Conservation (phyloP, 2,888 invertebrate species). For the Noctuana brunneofusca region DNA sequence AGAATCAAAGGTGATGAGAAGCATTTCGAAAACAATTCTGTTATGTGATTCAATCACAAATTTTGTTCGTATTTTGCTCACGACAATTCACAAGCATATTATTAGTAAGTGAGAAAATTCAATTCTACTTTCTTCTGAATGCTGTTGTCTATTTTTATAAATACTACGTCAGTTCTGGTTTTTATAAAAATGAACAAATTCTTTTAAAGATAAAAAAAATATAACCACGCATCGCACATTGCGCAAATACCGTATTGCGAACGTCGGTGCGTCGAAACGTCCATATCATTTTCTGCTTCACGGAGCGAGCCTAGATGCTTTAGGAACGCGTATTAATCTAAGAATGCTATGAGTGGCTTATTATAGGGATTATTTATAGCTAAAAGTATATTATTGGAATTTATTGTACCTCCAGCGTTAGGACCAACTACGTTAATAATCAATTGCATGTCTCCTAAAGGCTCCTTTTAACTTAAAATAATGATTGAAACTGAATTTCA, state of each 20-base stretch:
- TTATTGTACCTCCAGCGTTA: constrained; percentile 7
- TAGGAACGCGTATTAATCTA: constrained; percentile 21
- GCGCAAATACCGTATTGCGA: constrained; percentile 10
- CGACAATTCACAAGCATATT: no score
- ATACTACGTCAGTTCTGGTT: background rate
- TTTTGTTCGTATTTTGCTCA: no score
- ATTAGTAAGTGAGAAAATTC: no score
- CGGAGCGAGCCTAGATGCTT: constrained; percentile 40
- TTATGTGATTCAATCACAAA: no score
- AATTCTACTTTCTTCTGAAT: no score
- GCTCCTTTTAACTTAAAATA: no score
- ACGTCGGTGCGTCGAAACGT: constrained; percentile 43
- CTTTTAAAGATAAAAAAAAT: background rate
- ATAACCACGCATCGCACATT: constrained; percentile 2
- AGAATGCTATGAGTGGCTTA: constrained; percentile 13
- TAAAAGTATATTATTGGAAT: constrained; percentile 17
- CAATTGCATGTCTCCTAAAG: background rate
- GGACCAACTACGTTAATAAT: background rate
- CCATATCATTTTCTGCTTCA: constrained; percentile 64
- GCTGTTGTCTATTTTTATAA: no score
- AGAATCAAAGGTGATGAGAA: no score
- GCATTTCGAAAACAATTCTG: no score
- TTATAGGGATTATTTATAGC: constrained; percentile 22
- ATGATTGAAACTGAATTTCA: no score
- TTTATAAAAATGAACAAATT: background rate